Base-by-base conservation (phyloP, 2,888 invertebrate genomes). In the Xestia ashworthii region DNA sequence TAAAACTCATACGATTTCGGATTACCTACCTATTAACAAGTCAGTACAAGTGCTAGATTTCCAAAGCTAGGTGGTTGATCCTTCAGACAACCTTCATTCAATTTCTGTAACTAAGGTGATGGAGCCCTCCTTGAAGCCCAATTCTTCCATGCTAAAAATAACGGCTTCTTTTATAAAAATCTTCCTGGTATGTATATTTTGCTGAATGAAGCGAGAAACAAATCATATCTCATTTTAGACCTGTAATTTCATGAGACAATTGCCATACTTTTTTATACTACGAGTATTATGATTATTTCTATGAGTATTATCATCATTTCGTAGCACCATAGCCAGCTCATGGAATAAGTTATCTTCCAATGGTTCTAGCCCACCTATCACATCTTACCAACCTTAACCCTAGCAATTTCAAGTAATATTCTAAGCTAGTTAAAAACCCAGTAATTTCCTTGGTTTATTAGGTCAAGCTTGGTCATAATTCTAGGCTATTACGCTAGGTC, bases 401-500 rank as follows among this genome's bases (percentile, higher is more conserved):
- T 25, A 68, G 53, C 46, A 64, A 58, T 81, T 53, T 58, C 11
- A 67, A 64, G n/a, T 46, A n/a, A 68, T 19, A 58, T 69, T 55
- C 55, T 85, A 71, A 71, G n/a, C 38, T 71, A 19, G 16, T 1
- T 41, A 55, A 60, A 71, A 65, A 71, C 14, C 19, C 55, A 67
- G 71, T 64, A 50, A 65, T 76, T 84, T 84, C 69, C 84, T 83
- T 74, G 55, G 73, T 53, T 71, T 80, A 86, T 62, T 86, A 71
- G 84, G 87, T 84, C 87, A 86, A 84, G 84, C 81, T 66, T 76
- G 12, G 41, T 50, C 65, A 76, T 74, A 84, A 84, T 86, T 80
- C 87, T 84, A 86, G 62, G 62, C 62, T 86, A 83, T 74, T 71
- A 74, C n/a, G 12, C 65, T 71, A 84, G 81, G 84, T 84, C 80